phyloP scores from a whole-genome alignment of 2,113 vertebrate genomes.

The Chaenocephalus aceratus region DNA sequence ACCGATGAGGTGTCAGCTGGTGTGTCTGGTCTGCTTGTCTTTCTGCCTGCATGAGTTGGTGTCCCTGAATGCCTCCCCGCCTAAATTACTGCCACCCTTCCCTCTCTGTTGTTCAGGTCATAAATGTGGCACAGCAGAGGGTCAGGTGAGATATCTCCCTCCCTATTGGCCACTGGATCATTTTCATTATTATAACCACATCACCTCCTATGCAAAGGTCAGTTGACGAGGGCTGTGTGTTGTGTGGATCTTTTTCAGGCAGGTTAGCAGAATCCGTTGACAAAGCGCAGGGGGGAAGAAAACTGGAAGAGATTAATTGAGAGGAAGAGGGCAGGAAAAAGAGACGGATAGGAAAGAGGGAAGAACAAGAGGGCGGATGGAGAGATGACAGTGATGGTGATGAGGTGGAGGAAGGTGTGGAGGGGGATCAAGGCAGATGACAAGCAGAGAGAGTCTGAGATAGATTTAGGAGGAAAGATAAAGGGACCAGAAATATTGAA shows the following conservation, averaged over 20 bases:
- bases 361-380: background rate
- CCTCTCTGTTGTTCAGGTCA: conserved; percentile 4
- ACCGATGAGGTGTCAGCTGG: conserved; percentile 24
- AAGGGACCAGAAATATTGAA: conserved; percentile 23
- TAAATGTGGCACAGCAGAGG: conserved; percentile 20
- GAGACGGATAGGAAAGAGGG: background rate
- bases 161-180: conserved; percentile 40
- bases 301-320: conserved; percentile 16
- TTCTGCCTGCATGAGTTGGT: conserved; percentile 19
- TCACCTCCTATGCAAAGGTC: conserved; percentile 70
- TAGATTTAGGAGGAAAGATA: conserved; percentile 18
- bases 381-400: conserved; percentile 54
- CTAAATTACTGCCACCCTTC: background rate
- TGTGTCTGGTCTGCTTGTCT: conserved; percentile 16
- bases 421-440: conserved; percentile 16
- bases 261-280: conserved; percentile 23
- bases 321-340: conserved; percentile 1
- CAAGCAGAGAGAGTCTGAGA: conserved; percentile 14
- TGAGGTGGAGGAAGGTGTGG: conserved; percentile 12
- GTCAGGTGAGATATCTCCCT: conserved; percentile 46
- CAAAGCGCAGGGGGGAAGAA: conserved; percentile 4
- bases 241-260: conserved; percentile 12
- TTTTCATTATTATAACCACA: conserved; percentile 63
- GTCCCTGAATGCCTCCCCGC: conserved; percentile 14
- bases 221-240: conserved; percentile 28